Evolutionary conservation across 2,113 vertebrate genomes (phyloP), one percentile per base, ranked within the genome.

Genomic region (Antennarius striatus): DNA sequence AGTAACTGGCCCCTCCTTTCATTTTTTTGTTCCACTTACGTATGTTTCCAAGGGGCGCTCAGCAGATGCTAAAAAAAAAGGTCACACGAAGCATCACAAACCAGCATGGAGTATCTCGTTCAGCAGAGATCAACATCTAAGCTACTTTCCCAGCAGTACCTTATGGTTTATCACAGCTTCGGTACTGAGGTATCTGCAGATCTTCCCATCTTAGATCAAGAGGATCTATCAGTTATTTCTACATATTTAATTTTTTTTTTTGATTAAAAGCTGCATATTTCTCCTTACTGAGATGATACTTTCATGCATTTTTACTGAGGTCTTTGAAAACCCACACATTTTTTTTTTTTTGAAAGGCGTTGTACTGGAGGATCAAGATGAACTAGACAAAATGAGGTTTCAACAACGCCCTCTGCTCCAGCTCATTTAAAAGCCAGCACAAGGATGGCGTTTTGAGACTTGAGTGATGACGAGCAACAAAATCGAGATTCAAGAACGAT

Each of bases 401-500:
- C 63, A 60, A 48, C 72, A 73, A 64, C 46, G 70, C 55, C 62
- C 68, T 45, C 52, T 75, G 54, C 63, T 56, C 57, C 4, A 61
- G 63, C 51, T 58, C 62, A 30, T 75, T 77, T 77, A 58, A 72
- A 63, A 72, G 60, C 66, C 4, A 47, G 45, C 11, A 2, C 22
- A 8, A 48, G 50, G 47, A 63, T 17, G 46, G 39, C 69, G 49
- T 30, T 70, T 69, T 39, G 55, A 71, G 68, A 52, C 54, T 22
- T 59, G 73, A 77, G 11, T 39, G 66, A 82, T 57, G 67, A 53
- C 5, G 45, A 74, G 50, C 40, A 73, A 7, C 3, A 0, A 75
- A 82, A 82, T 86, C 63, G 56, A 72, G 82, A 88, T 77, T 71
- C 78, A 69, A 66, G 67, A 80, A 54, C 79, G 74, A 75, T 83